A percentile compares a stretch with the other conserved stretches of the same genome.
These are phyloP conservation scores for Oncorhynchus gorbuscha DNA, from an alignment of 2,113 vertebrate genomes.

Conservation along the genomic window DNA sequence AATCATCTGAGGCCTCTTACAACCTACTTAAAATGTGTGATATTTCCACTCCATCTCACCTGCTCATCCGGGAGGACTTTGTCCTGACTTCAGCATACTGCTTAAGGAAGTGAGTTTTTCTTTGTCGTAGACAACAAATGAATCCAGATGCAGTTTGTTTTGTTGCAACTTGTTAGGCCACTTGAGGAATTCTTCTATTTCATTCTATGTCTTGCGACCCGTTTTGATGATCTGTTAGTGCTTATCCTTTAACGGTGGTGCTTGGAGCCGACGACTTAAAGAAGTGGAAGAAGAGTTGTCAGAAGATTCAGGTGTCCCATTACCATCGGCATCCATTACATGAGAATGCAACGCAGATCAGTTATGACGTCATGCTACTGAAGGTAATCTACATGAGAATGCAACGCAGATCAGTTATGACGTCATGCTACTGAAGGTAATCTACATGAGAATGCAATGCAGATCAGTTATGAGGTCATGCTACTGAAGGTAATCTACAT, in stretches of 20 bases:
- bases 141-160: not conserved
- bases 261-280: slow-evolving; percentile 64
- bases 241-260: slow-evolving; percentile 41
- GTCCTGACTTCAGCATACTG: slow-evolving; percentile 41
- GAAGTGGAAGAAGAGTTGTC: slow-evolving; percentile 55
- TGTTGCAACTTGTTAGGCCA: not conserved
- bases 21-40: too few species aligned
- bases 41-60: too few species aligned
- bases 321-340: slow-evolving; percentile 35
- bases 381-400: slow-evolving; percentile 38
- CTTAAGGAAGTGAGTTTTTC: slow-evolving; percentile 16
- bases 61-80: slow-evolving; percentile 31
- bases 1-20: too few species aligned
- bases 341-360: fast-evolving
- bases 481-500: too few species aligned
- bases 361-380: slow-evolving; percentile 64
- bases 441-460: too few species aligned
- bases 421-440: slow-evolving; percentile 62
- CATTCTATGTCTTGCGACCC: not conserved
- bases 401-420: slow-evolving; percentile 10
- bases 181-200: too few species aligned
- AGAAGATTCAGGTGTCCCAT: slow-evolving; percentile 45
- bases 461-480: too few species aligned
- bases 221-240: not conserved
- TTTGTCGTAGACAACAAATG: not conserved